Percentiles rank a stretch among this genome's conserved stretches.
phyloP scores from a whole-genome alignment of 2,888 invertebrate species.

The Ennomos fuscantarius region DNA sequence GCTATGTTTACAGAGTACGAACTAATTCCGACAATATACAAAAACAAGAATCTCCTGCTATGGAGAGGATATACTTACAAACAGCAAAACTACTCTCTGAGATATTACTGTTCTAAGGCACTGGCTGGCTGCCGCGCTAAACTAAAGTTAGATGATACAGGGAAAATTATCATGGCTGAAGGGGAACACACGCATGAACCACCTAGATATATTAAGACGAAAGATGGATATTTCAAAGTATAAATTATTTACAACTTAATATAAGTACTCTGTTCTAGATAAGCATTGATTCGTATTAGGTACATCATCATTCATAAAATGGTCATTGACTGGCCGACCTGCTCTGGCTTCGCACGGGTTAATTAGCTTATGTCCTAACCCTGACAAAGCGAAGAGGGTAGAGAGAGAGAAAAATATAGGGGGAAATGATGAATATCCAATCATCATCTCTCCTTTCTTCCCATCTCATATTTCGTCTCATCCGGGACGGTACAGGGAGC shows the following conservation, averaged over 20 bases:
- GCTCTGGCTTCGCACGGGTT: too few species aligned
- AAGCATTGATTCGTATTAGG: too few species aligned
- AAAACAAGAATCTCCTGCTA: constrained; percentile 20
- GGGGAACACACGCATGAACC: constrained; percentile 7
- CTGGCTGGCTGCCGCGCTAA: constrained; percentile 1
- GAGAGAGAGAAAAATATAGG: too few species aligned
- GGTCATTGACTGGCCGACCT: too few species aligned
- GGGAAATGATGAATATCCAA: too few species aligned
- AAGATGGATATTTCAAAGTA: constrained; percentile 1
- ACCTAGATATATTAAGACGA: constrained; percentile 3
- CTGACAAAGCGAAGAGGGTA: too few species aligned
- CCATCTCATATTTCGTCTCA: too few species aligned
- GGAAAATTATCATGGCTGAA: not conserved
- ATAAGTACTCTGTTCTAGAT: too few species aligned
- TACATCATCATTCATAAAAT: too few species aligned
- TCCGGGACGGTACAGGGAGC: too few species aligned
- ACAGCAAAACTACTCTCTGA: constrained; percentile 9
- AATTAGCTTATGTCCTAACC: too few species aligned
- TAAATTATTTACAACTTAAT: not conserved
- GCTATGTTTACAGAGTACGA: not conserved
- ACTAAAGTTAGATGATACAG: constrained; percentile 1
- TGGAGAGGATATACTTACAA: constrained; percentile 31
- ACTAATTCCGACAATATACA: not conserved
- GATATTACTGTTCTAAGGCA: constrained; percentile 34
- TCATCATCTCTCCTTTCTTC: too few species aligned